Evolutionary conservation across 1,140 invertebrate species (phyloP), one percentile per base, ranked within the genome.

Genomic region (Cyclina sinensis): DNA sequence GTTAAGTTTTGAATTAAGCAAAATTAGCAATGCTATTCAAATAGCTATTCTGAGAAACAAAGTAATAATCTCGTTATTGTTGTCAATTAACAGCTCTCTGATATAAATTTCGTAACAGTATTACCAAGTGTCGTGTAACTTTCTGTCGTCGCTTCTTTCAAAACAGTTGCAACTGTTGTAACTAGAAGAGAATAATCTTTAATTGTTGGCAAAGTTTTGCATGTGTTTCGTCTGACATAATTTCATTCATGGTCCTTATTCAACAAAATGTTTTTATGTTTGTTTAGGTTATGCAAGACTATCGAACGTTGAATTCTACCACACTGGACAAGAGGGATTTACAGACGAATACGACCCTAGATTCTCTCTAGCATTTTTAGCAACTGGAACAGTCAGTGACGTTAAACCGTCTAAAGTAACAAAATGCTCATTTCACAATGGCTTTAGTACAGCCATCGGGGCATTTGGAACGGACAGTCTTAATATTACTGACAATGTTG

Each of bases 271-370:
- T 37, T 16, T 9, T 70, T 39, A 73, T 18, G 16, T 48, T 74
- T 51, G 5, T 51, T 70, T 18, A 95, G 94, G 94, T 51, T 92
- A 92, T 83, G 94, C 92, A 0, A 82, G 92, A 37, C 37, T 95
- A 24, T 73, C 78, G 11, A 93, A 95, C 73, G 91, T 92, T 0
- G 93, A 94, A 83, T 94, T 95, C 74, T 91, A 90, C 78, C 92
- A 93, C 81, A 93, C 91, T 11, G 94, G 94, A 0, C 94, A 95
- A 70, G 92, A 94, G 83, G 94, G 94, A 0, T 95, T 70, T 32
- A 91, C 87, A 0, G 83, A 89, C 3, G 73, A 76, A 16, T 91
- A 92, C 59, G 94, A 95, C 76, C 90, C 94, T 5, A 91, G 94
- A 32, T 95, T 89, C 78, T 92, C 94, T 1, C 24, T 95, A 18